Conservation (phyloP, 2,888 invertebrate species). For the Melinaea menophilus region DNA sequence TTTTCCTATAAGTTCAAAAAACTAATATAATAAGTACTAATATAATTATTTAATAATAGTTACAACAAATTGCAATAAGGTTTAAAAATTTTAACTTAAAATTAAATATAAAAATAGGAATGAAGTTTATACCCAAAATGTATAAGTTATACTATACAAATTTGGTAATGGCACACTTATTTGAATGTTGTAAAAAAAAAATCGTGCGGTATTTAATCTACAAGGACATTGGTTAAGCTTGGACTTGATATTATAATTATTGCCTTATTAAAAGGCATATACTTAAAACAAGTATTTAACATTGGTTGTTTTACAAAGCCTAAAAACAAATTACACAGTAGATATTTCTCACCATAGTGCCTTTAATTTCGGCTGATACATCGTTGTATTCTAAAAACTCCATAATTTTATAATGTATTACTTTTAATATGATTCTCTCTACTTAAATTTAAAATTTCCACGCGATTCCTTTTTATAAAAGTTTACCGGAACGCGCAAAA, state of each 20-base stretch:
- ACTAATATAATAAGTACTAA: not conserved
- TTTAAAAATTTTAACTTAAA: not conserved
- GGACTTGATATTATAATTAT: no score
- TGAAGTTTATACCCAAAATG: no score
- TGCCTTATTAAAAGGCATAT: not conserved
- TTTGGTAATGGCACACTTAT: no score
- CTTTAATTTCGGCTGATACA: conserved; percentile 89
- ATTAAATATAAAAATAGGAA: not conserved
- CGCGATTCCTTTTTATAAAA: conserved; percentile 11
- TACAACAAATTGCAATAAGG: no score
- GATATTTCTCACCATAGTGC: conserved; percentile 84
- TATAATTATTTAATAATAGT: not conserved
- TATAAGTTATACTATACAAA: no score
- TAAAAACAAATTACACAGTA: not conserved
- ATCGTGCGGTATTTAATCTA: no score
- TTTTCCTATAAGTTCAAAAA: no score
- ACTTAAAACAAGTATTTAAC: not conserved
- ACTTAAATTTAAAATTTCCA: conserved; percentile 14
- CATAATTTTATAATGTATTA: conserved; percentile 56
- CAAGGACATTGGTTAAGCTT: no score
- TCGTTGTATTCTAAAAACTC: conserved; percentile 94
- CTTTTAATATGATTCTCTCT: not conserved
- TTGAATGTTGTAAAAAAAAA: no score
- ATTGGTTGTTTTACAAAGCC: not conserved
- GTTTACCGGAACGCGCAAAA: conserved; percentile 7